A percentile compares a stretch with the other conserved stretches of the same genome.
Evolutionary conservation across 1,140 invertebrate species (phyloP).

Genomic region (Araneus ventricosus): DNA sequence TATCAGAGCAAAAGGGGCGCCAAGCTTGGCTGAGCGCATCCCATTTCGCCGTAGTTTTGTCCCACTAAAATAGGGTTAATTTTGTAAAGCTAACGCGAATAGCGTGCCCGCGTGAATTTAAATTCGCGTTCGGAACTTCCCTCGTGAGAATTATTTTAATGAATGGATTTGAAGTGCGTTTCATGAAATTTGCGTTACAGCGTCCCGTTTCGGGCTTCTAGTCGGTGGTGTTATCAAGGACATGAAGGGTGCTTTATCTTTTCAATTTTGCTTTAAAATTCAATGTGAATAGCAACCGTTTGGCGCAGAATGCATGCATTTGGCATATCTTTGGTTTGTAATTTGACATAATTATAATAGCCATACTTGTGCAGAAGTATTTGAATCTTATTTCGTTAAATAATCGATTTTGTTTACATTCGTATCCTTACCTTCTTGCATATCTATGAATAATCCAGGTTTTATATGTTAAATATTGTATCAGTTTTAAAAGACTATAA

Average conservation of each 20-base stretch:
- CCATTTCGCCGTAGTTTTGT: conserved; percentile 38
- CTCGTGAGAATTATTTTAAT: conserved; percentile 60
- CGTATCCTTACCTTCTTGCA: no score
- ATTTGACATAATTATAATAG: no score
- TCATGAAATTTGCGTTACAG: background rate
- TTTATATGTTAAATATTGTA: no score
- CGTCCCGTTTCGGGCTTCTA: background rate
- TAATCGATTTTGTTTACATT: no score
- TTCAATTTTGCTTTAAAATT: background rate
- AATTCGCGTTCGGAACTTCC: background rate
- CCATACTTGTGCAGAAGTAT: no score
- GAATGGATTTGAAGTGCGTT: conserved; percentile 1
- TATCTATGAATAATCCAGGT: no score
- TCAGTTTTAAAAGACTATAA: no score
- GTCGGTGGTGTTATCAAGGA: background rate
- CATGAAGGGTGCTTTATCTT: background rate
- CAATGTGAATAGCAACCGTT: no score
- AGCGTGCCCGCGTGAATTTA: conserved; percentile 18
- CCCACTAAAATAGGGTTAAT: conserved; percentile 72
- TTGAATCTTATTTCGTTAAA: no score
- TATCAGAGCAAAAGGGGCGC: conserved; percentile 7
- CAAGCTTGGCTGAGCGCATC: conserved; percentile 53
- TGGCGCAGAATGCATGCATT: no score
- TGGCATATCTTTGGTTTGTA: no score
- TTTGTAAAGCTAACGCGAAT: conserved; percentile 48